A percentile compares a stretch with the other conserved stretches of the same genome.
Conservation (phyloP, 2,113 vertebrate genomes). For the Chrysochloris asiatica region DNA sequence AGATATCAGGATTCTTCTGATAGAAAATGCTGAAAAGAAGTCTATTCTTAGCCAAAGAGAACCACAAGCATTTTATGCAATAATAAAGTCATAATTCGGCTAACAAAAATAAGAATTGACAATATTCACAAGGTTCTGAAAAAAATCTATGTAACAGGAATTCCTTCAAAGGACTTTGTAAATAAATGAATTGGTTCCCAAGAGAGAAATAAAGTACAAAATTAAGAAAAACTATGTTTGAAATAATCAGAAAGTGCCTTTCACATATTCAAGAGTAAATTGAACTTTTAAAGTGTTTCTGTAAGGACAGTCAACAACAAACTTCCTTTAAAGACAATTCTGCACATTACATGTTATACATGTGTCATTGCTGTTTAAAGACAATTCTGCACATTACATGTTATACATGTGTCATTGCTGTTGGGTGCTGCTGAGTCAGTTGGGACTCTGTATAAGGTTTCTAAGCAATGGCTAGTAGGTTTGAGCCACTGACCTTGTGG, state of each 20-base stretch:
- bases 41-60: neutral
- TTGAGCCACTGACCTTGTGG: too few species aligned
- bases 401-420: neutral
- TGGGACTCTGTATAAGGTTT: too few species aligned
- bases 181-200: conserved; percentile 11
- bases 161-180: neutral
- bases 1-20: neutral
- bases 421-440: too few species aligned
- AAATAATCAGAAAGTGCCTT: neutral
- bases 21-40: neutral
- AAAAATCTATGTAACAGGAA: neutral
- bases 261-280: neutral
- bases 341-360: neutral
- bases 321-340: neutral
- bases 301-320: neutral
- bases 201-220: conserved; percentile 12
- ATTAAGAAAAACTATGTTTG: neutral
- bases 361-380: neutral
- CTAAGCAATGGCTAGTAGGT: too few species aligned
- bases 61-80: neutral
- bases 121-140: neutral
- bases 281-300: conserved; percentile 18
- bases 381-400: neutral
- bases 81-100: neutral
- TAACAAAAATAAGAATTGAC: neutral